Evolutionary conservation across 2,888 invertebrate genomes (phyloP), one percentile per base, ranked within the genome.

Genomic region (Drosophila heteroneura): DNA sequence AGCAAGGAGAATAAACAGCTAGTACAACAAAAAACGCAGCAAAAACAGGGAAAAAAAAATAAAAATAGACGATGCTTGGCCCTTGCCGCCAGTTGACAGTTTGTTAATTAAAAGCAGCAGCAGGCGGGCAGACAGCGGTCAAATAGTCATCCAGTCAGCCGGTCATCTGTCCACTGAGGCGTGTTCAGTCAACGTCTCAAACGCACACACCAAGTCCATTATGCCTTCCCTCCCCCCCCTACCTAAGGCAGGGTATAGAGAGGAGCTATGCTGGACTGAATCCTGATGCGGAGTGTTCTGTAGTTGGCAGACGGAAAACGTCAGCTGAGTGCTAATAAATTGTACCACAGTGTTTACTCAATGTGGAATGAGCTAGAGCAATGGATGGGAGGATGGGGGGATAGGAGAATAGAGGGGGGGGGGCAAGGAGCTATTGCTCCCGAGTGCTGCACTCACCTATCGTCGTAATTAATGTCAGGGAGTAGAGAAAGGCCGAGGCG

Each of bases 381-480:
- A 16, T 47, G 47, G 22, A 22, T 47, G 26, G 19, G 9, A 4
- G 10, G 9, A 39, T 10, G 10, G 22, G n/a, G 47, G 51, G 16
- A 47, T 32, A n/a, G 39, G 28, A 35, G 19, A n/a, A 41, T 41
- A n/a, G 22, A n/a, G 33, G 22, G 10, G 16, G 22, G 33, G 22
- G 19, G 9, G 9, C 54, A 33, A 33, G 28, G 14, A 39, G 16
- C 22, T 44, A 63, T 53, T 44, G 35, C 22, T 28, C 28, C 37
- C 26, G 56, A 41, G 30, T 35, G 41, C 28, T 35, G 28, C 69
- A 94, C 96, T 96, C 93, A 98, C 98, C 98, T 87, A 98, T 98
- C 47, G 98, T 98, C 12, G 98, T 98, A 92, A 98, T 98, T 81
- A 99, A 96, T 26, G 98, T 98, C 84, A 98, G 95, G 33, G 98